These are phyloP conservation scores for Leucania comma DNA, from an alignment of 2,888 invertebrate genomes.

Conservation along the genomic window DNA sequence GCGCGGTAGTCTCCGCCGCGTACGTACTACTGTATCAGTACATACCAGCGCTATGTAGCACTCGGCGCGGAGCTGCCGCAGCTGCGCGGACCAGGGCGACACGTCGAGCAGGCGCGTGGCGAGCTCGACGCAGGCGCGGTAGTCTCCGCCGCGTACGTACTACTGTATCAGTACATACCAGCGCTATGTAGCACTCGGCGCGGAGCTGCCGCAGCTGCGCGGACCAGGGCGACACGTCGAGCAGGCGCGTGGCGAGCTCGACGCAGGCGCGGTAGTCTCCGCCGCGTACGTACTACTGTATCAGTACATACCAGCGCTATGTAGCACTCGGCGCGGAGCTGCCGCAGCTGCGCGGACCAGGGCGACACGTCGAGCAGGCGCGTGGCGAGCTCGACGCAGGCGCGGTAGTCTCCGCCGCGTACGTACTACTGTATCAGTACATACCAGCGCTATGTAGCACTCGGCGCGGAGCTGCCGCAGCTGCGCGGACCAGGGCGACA, in stretches of 20 bases:
- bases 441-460: too few species aligned
- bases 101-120: slow-evolving; percentile 93
- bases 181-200: slow-evolving; percentile 3
- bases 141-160: slow-evolving; percentile 82
- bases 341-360: slow-evolving; percentile 96
- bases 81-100: slow-evolving; percentile 96
- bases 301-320: slow-evolving; percentile 89
- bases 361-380: slow-evolving; percentile 96
- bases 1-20: slow-evolving; percentile 40
- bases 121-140: slow-evolving; percentile 87
- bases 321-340: slow-evolving; percentile 96
- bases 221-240: slow-evolving; percentile 94
- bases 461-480: too few species aligned
- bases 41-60: slow-evolving; percentile 93
- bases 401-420: slow-evolving; percentile 88
- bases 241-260: slow-evolving; percentile 74
- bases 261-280: slow-evolving; percentile 68
- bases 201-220: slow-evolving; percentile 91
- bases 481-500: too few species aligned
- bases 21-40: not conserved
- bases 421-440: too few species aligned
- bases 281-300: not conserved
- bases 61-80: slow-evolving; percentile 96
- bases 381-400: slow-evolving; percentile 87
- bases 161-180: not conserved